These are phyloP conservation scores for Sebastiscus albofasciatus DNA, from an alignment of 2,797 vertebrate species.

Conservation along the genomic window DNA sequence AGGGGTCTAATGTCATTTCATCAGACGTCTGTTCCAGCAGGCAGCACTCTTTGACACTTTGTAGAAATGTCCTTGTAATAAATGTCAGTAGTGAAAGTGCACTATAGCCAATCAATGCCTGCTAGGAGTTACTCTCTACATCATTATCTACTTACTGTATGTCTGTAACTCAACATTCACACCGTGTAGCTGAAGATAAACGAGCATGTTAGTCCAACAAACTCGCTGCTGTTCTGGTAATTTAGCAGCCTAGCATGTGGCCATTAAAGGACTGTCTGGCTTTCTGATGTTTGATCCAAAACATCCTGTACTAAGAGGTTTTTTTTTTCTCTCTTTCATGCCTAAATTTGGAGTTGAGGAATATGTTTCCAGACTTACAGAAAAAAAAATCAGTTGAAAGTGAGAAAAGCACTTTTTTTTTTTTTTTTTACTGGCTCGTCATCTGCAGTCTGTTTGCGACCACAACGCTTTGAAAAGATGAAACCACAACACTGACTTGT, in stretches of 20 bases:
- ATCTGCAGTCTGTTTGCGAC: slow-evolving; percentile 6
- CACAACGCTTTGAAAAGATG: slow-evolving; percentile 35
- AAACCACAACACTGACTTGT: slow-evolving; percentile 14
- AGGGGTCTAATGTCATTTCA: slow-evolving; percentile 22
- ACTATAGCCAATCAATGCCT: slow-evolving; percentile 34
- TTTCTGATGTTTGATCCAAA: slow-evolving; percentile 33
- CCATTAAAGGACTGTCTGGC: slow-evolving; percentile 21
- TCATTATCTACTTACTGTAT: slow-evolving; percentile 26
- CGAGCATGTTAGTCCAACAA: slow-evolving; percentile 32
- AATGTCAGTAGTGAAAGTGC: slow-evolving; percentile 50
- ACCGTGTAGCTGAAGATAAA: slow-evolving; percentile 24
- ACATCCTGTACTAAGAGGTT: background rate
- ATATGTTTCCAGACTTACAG: background rate
- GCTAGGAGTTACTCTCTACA: slow-evolving; percentile 10
- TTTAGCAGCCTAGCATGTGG: slow-evolving; percentile 1
- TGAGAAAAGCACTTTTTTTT: background rate
- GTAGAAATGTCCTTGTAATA: slow-evolving; percentile 41
- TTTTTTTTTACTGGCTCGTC: background rate
- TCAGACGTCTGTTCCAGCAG: background rate
- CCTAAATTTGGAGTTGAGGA: slow-evolving; percentile 15
- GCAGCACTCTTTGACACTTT: slow-evolving; percentile 23
- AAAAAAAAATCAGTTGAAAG: background rate
- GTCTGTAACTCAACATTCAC: slow-evolving; percentile 15
- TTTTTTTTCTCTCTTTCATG: background rate
- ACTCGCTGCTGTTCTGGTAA: slow-evolving; percentile 42